Base-by-base conservation (phyloP, 2,113 vertebrate species). In the Poeciliopsis occidentalis region DNA sequence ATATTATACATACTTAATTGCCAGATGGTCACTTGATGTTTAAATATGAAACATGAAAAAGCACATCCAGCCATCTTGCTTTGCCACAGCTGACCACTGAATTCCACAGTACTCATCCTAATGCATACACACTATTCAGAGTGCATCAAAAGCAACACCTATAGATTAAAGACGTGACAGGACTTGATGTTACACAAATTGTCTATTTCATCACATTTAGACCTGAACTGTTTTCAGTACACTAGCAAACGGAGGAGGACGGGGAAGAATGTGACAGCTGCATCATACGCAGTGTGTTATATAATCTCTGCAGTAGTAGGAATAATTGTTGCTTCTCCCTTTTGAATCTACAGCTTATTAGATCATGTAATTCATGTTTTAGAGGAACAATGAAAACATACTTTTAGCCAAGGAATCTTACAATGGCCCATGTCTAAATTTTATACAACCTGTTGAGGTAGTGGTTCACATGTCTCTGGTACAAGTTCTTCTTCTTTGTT, bases 401-500 rank as follows among this genome's bases (percentile, higher is more conserved):
- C 24, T 57, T n/a, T 57, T 57, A 57, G 24, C 24, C 51, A n/a
- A n/a, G 51, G 51, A 24, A 24, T 54, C 51, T 19, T 3, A 24
- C 17, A 57, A 22, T n/a, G 51, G 51, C 24, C 22, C 51, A n/a
- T 57, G 51, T 10, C 22, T 57, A 10, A 8, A 57, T 57, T 24
- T 15, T 47, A 73, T 72, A 65, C 60, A 64, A 19, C 30, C 66
- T 27, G 13, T 76, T 37, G 34, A 15, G 65, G 74, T 81, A 47
- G 37, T 51, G 30, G 19, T 76, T 66, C 37, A 51, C 60, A 61
- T 68, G 57, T 65, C 61, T 37, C 4, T 29, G 39, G 64, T 60
- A 71, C 31, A 44, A 61, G 30, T 65, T 77, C 29, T 79, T 51
- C 54, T 26, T 88, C n/a, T 89, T 73, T 88, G 8, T 74, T 78